Evolutionary conservation across 2,113 vertebrate species (phyloP), one percentile per base, ranked within the genome.

Genomic region (Triplophysa siluroides): DNA sequence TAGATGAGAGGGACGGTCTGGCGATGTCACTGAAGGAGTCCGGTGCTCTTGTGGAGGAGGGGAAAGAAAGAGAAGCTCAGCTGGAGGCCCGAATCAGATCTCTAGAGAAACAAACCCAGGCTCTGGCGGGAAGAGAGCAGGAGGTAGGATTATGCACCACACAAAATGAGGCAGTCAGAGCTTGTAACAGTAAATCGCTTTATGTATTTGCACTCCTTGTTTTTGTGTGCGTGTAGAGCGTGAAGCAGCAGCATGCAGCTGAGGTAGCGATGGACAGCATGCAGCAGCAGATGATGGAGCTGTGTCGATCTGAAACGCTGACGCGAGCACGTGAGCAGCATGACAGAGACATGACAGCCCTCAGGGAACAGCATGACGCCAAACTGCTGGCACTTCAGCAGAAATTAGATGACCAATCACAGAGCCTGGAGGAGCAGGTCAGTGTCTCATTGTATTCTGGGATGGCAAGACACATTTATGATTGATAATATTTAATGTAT

Each of bases 1-100:
- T 62, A 98, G 98, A 96, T 91, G 96, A 97, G 89, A 98, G 96
- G 77, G 95, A 96, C 58, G 96, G 96, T n/a, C 89, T 96, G 70
- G 84, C 86, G 26, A 87, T 96, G 33, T 96, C 94, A 85, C 92
- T 97, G 64, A 93, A 70, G 78, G 96, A 98, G 83, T 95, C 95
- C 9, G 93, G 93, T 85, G 91, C 88, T 78, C 84, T 97, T 61
- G 88, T 95, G 81, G 94, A 96, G 86, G 93, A 93, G 72, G 91
- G 89, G 73, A 96, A 95, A 84, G 94, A 95, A 64, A 89, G 88
- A 63, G 96, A 97, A 84, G 41, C 93, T 63, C 92, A 95, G 61
- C 92, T 97, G 78, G 94, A 96, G 89, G 95, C 90, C 71, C 93
- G 93, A 90, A 83, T 98, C 79, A 93, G 93, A 84, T 88, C 91